Conservation (phyloP, 2,888 invertebrate species). For the Lepidocyrtinus sp. region DNA sequence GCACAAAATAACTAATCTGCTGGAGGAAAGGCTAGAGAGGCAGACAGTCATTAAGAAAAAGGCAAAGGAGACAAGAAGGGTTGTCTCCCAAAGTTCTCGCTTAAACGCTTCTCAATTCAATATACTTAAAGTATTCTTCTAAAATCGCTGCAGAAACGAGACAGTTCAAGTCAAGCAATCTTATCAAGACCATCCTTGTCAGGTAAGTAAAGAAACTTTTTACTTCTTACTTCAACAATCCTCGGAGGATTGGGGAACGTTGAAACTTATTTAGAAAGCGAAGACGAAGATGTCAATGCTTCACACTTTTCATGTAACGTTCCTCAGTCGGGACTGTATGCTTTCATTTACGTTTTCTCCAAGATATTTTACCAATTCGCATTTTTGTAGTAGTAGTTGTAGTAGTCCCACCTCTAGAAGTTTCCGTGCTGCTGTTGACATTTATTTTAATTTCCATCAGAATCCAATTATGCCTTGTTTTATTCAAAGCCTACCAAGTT, state of each 20-base stretch:
- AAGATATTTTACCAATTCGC: too few species aligned
- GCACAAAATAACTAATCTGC: too few species aligned
- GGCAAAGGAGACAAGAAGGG: slow-evolving; percentile 6
- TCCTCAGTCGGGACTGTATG: background rate
- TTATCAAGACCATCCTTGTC: slow-evolving; percentile 16
- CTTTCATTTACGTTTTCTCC: background rate
- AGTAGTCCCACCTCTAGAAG: too few species aligned
- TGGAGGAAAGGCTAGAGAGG: slow-evolving; percentile 13
- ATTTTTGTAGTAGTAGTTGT: too few species aligned
- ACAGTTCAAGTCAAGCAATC: slow-evolving; percentile 26
- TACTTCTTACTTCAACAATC: too few species aligned
- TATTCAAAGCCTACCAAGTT: too few species aligned
- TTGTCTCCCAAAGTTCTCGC: background rate
- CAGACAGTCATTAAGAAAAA: slow-evolving; percentile 7
- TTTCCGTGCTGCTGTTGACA: slow-evolving; percentile 46
- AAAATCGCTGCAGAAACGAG: too few species aligned
- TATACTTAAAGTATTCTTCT: too few species aligned
- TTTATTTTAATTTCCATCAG: slow-evolving; percentile 60
- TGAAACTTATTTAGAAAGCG: background rate
- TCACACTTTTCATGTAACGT: background rate
- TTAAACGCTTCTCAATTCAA: background rate
- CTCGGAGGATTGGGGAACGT: background rate
- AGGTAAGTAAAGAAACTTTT: slow-evolving; percentile 18
- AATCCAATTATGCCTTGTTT: slow-evolving; percentile 54
- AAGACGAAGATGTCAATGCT: background rate